These are phyloP conservation scores for Leistus spinibarbis DNA, from an alignment of 2,888 invertebrate species.

Conservation along the genomic window DNA sequence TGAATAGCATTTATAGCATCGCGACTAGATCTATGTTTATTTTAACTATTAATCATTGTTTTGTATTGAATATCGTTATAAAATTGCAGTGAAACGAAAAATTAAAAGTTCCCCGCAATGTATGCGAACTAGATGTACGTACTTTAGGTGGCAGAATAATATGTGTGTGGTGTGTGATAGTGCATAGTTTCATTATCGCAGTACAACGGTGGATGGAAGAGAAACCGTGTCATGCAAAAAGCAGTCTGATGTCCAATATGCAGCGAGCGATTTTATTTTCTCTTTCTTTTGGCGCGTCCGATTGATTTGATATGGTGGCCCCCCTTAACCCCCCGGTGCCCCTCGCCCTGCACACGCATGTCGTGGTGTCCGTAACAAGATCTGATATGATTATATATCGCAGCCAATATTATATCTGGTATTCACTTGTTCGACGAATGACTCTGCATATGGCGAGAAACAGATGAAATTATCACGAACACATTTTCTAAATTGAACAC, in stretches of 20 bases:
- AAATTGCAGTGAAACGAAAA: too few relatives aligned
- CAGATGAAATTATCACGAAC: too few relatives aligned
- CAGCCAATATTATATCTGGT: neutral
- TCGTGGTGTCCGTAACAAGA: neutral
- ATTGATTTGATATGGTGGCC: neutral
- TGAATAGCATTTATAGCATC: too few relatives aligned
- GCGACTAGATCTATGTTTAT: too few relatives aligned
- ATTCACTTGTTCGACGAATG: neutral
- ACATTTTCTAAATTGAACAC: too few relatives aligned
- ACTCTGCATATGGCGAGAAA: neutral
- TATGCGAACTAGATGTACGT: too few relatives aligned
- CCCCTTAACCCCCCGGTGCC: neutral
- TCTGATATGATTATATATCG: constrained; percentile 3
- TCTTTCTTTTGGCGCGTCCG: neutral
- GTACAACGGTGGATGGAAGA: neutral
- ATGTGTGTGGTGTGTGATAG: too few relatives aligned
- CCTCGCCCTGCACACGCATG: neutral
- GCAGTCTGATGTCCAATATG: neutral
- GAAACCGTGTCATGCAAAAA: constrained; percentile 2
- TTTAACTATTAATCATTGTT: too few relatives aligned
- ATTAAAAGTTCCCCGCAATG: too few relatives aligned
- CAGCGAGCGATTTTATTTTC: neutral
- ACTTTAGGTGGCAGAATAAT: too few relatives aligned
- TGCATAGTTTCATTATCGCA: neutral
- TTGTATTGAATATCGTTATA: too few relatives aligned